These are phyloP conservation scores for Manis pentadactyla DNA, from an alignment of 2,797 vertebrate species.

Conservation along the genomic window DNA sequence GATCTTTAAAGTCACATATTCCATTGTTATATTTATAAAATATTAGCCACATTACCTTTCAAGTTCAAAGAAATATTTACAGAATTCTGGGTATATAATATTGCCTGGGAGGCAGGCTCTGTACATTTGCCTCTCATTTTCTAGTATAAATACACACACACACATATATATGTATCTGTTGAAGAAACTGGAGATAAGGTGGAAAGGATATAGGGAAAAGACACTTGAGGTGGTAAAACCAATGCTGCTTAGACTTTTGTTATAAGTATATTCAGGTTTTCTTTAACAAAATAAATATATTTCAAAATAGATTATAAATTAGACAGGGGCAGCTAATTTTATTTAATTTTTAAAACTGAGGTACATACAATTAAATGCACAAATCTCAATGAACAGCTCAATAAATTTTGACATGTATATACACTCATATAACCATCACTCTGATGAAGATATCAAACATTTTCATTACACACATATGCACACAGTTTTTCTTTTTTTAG, in stretches of 20 bases:
- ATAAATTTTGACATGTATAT: no score
- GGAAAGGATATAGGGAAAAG: background rate
- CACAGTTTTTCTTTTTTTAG: background rate
- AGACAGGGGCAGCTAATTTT: background rate
- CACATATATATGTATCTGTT: background rate
- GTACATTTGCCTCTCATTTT: background rate
- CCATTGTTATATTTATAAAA: background rate
- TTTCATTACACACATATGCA: no score
- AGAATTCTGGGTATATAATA: background rate
- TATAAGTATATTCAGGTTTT: background rate
- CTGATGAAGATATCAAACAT: no score
- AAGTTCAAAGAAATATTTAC: conserved; percentile 12
- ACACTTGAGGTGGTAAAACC: background rate
- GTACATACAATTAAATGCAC: no score
- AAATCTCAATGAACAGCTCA: no score
- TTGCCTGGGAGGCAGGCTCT: background rate
- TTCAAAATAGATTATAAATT: conserved; percentile 38
- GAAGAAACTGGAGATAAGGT: background rate
- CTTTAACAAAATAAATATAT: background rate
- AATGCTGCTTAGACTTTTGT: background rate
- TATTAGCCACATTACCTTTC: background rate
- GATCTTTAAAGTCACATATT: background rate
- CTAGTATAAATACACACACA: background rate
- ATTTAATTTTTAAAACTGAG: background rate
- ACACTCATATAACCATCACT: no score